These are phyloP conservation scores for Plebejus argus DNA, from an alignment of 2,888 invertebrate genomes.

Conservation along the genomic window DNA sequence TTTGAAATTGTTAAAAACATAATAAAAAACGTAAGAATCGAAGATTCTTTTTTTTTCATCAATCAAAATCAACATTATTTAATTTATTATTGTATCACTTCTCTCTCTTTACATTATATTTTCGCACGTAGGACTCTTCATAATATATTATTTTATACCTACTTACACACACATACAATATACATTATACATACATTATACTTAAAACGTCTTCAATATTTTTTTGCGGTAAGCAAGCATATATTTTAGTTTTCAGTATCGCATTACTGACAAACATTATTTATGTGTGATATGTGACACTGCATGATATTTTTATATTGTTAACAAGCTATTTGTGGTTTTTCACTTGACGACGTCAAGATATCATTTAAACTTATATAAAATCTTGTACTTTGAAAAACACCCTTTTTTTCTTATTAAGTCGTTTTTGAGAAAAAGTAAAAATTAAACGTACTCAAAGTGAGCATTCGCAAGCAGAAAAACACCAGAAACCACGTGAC, in stretches of 20 bases:
- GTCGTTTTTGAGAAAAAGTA: background rate
- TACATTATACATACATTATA: no score
- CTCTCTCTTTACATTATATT: no score
- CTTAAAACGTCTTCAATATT: background rate
- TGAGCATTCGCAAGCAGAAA: constrained; percentile 62
- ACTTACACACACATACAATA: no score
- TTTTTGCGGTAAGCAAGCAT: background rate
- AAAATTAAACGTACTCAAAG: constrained; percentile 53
- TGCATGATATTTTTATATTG: background rate
- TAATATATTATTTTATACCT: no score
- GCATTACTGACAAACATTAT: background rate
- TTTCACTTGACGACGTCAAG: background rate
- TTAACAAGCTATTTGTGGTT: background rate
- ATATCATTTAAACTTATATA: no score
- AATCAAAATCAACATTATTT: no score
- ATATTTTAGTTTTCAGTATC: background rate
- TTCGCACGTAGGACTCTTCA: no score
- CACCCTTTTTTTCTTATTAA: no score
- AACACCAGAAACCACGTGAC: constrained; percentile 64
- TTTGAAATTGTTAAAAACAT: no score
- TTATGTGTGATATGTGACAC: background rate
- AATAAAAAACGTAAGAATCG: no score
- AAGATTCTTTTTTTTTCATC: no score
- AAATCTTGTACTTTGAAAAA: background rate
- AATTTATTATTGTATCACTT: no score